Evolutionary conservation across 2,888 invertebrate species (phyloP).

Genomic region (Yponomeuta cagnagella): DNA sequence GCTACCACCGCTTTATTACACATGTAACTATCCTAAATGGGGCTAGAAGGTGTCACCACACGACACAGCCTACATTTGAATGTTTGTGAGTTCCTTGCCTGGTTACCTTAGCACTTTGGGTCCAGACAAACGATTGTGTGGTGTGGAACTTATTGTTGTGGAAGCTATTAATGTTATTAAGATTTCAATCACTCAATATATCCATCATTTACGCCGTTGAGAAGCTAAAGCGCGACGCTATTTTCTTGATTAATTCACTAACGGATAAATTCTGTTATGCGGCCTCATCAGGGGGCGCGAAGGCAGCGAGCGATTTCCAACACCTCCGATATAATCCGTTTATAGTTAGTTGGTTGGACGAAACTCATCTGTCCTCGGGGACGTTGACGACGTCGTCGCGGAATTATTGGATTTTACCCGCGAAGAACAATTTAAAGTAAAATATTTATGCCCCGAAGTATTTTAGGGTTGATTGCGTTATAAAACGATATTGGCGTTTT

Average conservation of each 20-base stretch:
- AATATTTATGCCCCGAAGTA: constrained; percentile 24
- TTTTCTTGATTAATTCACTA: constrained; percentile 14
- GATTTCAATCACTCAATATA: no score
- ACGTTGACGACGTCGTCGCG: neutral
- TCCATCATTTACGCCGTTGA: no score
- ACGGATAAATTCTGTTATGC: constrained; percentile 5
- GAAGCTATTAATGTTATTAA: no score
- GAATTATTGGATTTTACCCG: neutral
- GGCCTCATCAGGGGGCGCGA: constrained; percentile 7
- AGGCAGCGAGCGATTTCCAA: constrained; percentile 1
- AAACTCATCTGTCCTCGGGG: neutral
- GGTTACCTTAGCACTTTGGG: no score
- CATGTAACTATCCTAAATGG: no score
- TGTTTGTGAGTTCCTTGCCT: no score
- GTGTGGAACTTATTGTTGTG: no score
- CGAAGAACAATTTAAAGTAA: constrained; percentile 23
- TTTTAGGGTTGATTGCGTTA: constrained; percentile 21
- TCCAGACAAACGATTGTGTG: no score
- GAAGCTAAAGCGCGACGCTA: neutral
- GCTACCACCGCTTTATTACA: no score
- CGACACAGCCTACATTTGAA: no score
- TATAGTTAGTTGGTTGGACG: neutral
- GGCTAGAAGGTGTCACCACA: no score
- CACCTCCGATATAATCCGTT: constrained; percentile 8
- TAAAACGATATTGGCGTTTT: constrained; percentile 18